Evolutionary conservation across 1,140 invertebrate species (phyloP).

Genomic region (Lasioglossum albipes): DNA sequence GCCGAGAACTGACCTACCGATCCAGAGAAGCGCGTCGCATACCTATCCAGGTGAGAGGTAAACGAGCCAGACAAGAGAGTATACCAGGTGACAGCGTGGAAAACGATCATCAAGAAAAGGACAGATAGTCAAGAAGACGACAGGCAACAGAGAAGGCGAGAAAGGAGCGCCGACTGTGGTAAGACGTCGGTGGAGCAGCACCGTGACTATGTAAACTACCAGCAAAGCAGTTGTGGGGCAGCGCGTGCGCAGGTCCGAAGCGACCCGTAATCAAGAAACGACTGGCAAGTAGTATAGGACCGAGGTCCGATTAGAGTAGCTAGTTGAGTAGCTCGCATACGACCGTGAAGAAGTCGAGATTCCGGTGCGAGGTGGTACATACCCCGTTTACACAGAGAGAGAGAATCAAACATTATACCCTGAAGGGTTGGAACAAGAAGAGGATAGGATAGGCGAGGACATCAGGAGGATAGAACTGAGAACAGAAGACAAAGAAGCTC

Average conservation of each 20-base stretch:
- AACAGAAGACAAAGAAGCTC: conserved; percentile 60
- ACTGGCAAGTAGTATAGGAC: background rate
- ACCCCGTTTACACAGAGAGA: too few species aligned
- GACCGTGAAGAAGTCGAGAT: too few species aligned
- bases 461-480: background rate
- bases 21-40: background rate
- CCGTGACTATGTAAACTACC: conserved; percentile 65
- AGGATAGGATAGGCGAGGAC: background rate
- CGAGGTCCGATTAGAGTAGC: too few species aligned
- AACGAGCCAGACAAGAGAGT: background rate
- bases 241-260: conserved; percentile 54
- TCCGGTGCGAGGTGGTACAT: too few species aligned
- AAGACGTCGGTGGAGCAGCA: conserved; percentile 12
- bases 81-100: too few species aligned
- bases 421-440: background rate
- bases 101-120: too few species aligned
- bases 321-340: too few species aligned
- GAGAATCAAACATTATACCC: too few species aligned
- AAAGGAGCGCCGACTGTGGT: conserved; percentile 6
- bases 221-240: conserved; percentile 23
- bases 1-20: background rate
- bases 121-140: too few species aligned
- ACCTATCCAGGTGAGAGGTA: too few species aligned
- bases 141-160: background rate
- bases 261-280: conserved; percentile 3